Evolutionary conservation across 2,888 invertebrate genomes (phyloP).

Genomic region (Norana najaformis): DNA sequence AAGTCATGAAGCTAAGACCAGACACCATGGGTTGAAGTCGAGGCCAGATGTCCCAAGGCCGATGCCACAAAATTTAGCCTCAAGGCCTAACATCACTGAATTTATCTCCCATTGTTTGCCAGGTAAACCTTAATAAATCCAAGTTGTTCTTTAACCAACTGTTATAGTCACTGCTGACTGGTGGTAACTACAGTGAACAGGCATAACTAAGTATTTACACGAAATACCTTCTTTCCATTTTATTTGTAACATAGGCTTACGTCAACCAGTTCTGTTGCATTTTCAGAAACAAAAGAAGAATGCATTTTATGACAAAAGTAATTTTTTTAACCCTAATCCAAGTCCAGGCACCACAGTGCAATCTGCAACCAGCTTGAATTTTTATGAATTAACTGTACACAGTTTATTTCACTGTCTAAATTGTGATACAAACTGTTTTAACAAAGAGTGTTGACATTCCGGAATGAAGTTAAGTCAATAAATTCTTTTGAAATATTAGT

Average conservation of each 20-base stretch:
- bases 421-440: neutral
- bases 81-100: neutral
- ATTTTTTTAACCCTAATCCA: too few relatives aligned
- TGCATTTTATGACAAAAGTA: neutral
- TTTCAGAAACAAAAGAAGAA: neutral
- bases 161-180: neutral
- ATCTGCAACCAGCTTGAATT: neutral
- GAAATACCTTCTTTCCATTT: neutral
- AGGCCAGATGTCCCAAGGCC: neutral
- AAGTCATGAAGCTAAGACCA: too few relatives aligned
- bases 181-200: neutral
- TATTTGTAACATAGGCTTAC: neutral
- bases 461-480: neutral
- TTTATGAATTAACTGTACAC: neutral
- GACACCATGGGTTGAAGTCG: too few relatives aligned
- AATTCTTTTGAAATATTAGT: neutral
- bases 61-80: neutral
- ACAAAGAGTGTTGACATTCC: neutral
- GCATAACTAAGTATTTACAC: neutral
- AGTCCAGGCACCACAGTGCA: neutral
- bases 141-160: neutral
- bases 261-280: neutral
- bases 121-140: neutral
- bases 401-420: neutral
- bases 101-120: too few relatives aligned